Percentiles rank a stretch among this genome's conserved stretches.
phyloP scores from a whole-genome alignment of 2,113 vertebrate genomes.

The Neolamprologus devosi region DNA sequence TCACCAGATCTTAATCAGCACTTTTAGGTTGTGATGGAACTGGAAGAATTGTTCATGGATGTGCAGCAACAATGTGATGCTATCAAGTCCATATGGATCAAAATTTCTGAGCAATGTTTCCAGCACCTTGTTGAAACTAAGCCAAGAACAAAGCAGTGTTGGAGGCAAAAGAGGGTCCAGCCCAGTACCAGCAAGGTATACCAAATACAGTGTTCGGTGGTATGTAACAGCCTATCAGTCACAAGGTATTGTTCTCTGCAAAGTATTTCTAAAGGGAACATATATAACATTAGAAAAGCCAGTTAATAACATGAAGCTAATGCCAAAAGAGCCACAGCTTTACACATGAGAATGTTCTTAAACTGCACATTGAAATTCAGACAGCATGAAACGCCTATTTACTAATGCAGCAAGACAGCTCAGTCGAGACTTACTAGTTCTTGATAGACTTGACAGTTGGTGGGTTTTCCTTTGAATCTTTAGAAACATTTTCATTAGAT shows the following conservation, averaged over 20 bases:
- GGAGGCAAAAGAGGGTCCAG: neutral
- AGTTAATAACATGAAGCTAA: neutral
- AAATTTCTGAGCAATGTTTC: neutral
- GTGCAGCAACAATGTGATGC: neutral
- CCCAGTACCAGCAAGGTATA: neutral
- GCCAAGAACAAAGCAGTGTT: neutral
- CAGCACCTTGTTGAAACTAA: neutral
- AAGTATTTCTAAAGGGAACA: neutral
- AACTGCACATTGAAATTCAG: neutral
- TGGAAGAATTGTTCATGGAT: neutral
- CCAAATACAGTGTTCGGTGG: neutral
- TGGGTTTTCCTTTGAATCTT: neutral
- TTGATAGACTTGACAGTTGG: neutral
- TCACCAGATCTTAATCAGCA: neutral
- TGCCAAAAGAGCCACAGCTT: neutral
- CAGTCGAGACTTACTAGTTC: neutral
- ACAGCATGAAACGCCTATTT: neutral
- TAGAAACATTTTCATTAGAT: neutral
- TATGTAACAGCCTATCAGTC: neutral
- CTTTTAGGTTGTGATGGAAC: neutral
- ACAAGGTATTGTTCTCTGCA: neutral
- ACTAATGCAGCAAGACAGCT: neutral
- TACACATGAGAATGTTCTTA: neutral
- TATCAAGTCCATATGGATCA: neutral
- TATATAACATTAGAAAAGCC: neutral